Conservation (phyloP, 2,888 invertebrate species). For the Chaetogeoica ovagalla region DNA sequence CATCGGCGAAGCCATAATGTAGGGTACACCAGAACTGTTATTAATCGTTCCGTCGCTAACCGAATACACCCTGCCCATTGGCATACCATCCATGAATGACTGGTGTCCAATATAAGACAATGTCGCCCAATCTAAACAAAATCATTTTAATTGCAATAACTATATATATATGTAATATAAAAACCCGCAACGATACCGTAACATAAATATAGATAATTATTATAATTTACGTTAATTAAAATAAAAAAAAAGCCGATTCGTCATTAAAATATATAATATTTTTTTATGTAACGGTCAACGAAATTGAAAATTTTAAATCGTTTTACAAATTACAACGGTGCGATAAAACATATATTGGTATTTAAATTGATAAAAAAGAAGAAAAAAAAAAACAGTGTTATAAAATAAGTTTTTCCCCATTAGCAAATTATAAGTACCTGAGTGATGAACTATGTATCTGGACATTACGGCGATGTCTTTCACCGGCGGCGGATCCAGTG, state of each 20-base stretch:
- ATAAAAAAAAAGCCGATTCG: too few species aligned
- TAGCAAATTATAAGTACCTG: slow-evolving; percentile 62
- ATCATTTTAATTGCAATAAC: slow-evolving; percentile 2
- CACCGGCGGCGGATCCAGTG: slow-evolving; percentile 65
- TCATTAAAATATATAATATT: too few species aligned
- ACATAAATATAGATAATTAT: too few species aligned
- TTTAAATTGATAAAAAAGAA: too few species aligned
- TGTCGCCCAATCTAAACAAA: slow-evolving; percentile 70
- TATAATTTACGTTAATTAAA: too few species aligned
- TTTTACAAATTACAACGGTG: too few species aligned
- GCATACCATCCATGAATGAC: slow-evolving; percentile 66
- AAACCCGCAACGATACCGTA: too few species aligned
- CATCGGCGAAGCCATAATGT: slow-evolving; percentile 73
- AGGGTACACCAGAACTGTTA: slow-evolving; percentile 73
- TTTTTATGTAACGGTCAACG: too few species aligned
- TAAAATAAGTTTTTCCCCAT: not conserved
- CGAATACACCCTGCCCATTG: slow-evolving; percentile 72
- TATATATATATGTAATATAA: too few species aligned
- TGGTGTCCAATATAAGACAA: slow-evolving; percentile 71
- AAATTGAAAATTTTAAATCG: too few species aligned
- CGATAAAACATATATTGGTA: too few species aligned
- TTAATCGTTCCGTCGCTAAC: slow-evolving; percentile 70
- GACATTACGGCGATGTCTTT: slow-evolving; percentile 70
- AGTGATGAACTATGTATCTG: slow-evolving; percentile 72
- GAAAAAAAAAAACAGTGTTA: not conserved